Base-by-base conservation (phyloP, 92 coral and sea anemone species). In the Paragorgia papillata region DNA sequence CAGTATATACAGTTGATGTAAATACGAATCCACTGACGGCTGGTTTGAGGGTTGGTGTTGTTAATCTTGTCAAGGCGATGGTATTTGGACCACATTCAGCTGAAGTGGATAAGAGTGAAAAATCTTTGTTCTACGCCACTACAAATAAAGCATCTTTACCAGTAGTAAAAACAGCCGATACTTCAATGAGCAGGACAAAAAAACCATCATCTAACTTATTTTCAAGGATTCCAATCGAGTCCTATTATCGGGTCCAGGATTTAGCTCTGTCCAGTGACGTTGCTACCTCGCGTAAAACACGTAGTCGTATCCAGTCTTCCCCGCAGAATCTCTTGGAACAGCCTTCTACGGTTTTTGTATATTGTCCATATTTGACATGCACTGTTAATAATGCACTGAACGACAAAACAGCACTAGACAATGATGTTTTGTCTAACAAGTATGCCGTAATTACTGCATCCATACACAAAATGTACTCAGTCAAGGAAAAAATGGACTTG, bases 291-390 rank as follows among this genome's bases (percentile, higher is more conserved):
- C 62, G 15, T 14, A 56, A 6, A 10, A 22, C 29, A 8, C 30
- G 29, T 31, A 17, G 30, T 53, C 18, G 63, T 33, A 33, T 27
- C 63, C 64, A 71, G 27, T 71, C 51, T n/a, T 34, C 54, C 31
- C 64, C 78, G 14, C 29, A 18, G 19, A 51, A 55, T 29, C 48
- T 71, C 21, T 71, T 71, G 7, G 51, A 71, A 22, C 92, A 95
- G 66, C 90, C 89, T 19, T 88, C 89, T n/a, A 66, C 89, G 53
- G 88, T 91, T 27, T 89, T 91, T 83, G 88, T 91, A 30, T 79
- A 87, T 60, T 75, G 80, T 58, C 48, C 81, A 0, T 84, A 92
- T 9, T 37, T 95, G 43, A 76, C 89, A 0, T 71, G 62, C 43
- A 6, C 24, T 28, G 60, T 20, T n/a, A 71, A 71, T 64, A 28